Percentiles rank a stretch among this genome's conserved stretches.
These are phyloP conservation scores for Zoroaster sp. DNA, from an alignment of 53 echinoderm and acorn worm genomes.

Conservation along the genomic window DNA sequence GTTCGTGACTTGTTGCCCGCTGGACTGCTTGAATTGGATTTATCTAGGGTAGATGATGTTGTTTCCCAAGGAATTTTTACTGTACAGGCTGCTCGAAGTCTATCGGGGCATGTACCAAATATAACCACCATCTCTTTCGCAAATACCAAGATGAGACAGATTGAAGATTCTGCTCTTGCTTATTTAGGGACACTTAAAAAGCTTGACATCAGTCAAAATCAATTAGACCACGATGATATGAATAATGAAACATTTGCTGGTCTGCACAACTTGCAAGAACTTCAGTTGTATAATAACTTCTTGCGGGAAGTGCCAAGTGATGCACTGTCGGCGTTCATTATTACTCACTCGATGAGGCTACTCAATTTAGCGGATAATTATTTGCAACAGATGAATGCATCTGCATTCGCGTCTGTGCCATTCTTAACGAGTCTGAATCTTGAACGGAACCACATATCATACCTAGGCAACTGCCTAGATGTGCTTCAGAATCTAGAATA, in stretches of 20 bases:
- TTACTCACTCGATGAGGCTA: not conserved
- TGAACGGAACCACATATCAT: not conserved
- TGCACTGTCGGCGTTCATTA: not conserved
- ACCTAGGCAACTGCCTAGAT: not conserved
- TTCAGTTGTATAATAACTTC: not conserved
- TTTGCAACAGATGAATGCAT: not conserved
- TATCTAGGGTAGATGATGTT: not conserved
- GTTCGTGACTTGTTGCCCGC: not conserved
- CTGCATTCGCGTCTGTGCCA: not conserved
- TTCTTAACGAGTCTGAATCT: conserved; percentile 26
- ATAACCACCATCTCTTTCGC: not conserved
- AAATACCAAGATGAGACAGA: not conserved
- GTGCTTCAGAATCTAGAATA: not conserved
- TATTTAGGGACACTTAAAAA: not conserved
- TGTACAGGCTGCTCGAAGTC: not conserved
- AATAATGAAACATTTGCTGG: not conserved
- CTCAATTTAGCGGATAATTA: not conserved
- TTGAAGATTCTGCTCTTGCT: not conserved
- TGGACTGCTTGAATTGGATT: not conserved
- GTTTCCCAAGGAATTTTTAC: not conserved
- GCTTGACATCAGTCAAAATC: conserved; percentile 12
- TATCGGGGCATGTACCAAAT: not conserved
- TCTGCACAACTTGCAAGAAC: not conserved
- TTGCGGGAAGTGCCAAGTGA: not conserved
- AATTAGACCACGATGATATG: not conserved